These are phyloP conservation scores for Stercorarius parasiticus DNA, from an alignment of 2,113 vertebrate genomes.

Conservation along the genomic window DNA sequence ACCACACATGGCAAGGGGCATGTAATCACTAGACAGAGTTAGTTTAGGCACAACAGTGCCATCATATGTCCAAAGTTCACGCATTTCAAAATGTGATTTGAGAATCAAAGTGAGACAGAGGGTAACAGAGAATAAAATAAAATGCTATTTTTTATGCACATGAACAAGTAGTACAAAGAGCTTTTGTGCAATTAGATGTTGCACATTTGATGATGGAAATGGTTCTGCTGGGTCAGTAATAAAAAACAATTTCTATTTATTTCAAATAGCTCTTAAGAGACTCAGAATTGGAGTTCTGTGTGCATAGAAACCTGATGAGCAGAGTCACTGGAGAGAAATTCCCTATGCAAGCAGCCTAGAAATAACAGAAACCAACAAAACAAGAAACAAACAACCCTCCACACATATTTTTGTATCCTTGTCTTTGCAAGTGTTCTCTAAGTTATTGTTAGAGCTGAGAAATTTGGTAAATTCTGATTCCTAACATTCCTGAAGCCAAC, in stretches of 20 bases:
- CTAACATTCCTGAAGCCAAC: neutral
- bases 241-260: neutral
- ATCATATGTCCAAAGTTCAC: constrained; percentile 43
- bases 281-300: neutral
- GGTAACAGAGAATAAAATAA: neutral
- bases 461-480: neutral
- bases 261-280: neutral
- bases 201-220: neutral
- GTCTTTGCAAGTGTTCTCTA: neutral
- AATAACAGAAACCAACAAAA: neutral
- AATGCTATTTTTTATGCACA: neutral
- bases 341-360: neutral
- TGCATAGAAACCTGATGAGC: neutral
- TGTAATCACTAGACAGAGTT: neutral
- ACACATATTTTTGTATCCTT: neutral
- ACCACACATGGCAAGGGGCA: neutral
- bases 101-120: neutral
- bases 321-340: neutral
- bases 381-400: neutral
- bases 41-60: constrained; percentile 54
- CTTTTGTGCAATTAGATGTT: neutral
- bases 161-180: neutral
- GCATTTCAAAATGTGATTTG: neutral
- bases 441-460: neutral
- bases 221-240: neutral